A percentile compares a stretch with the other conserved stretches of the same genome.
These are phyloP conservation scores for Hirundichthys speculiger DNA, from an alignment of 2,113 vertebrate species.

Conservation along the genomic window DNA sequence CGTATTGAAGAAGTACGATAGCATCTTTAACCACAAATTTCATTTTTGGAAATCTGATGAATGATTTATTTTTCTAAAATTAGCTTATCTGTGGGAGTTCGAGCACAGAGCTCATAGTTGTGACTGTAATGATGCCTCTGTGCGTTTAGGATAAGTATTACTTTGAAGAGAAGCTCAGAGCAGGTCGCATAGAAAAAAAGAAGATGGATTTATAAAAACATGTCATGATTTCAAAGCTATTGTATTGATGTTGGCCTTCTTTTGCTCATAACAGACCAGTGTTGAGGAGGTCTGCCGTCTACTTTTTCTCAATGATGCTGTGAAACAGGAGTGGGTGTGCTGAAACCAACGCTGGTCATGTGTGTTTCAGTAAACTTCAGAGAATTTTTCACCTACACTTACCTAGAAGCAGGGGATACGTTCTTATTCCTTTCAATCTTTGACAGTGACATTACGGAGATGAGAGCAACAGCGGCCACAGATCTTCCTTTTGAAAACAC, in stretches of 20 bases:
- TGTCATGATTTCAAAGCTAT: neutral
- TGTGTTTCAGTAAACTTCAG: slow-evolving; percentile 42
- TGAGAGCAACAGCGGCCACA: slow-evolving; percentile 14
- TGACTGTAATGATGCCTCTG: too few relatives aligned
- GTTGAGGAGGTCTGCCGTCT: slow-evolving; percentile 26
- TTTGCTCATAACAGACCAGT: slow-evolving; percentile 13
- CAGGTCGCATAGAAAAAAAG: neutral
- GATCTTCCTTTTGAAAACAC: slow-evolving; percentile 43
- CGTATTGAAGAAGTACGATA: too few relatives aligned
- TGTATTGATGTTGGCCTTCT: neutral
- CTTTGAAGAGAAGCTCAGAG: neutral
- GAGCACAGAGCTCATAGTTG: too few relatives aligned
- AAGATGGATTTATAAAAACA: neutral
- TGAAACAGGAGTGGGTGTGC: slow-evolving; percentile 51
- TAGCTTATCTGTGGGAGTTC: too few relatives aligned
- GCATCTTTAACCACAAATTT: too few relatives aligned
- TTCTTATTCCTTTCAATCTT: slow-evolving; percentile 15
- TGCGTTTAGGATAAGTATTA: too few relatives aligned
- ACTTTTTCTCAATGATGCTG: slow-evolving; percentile 37
- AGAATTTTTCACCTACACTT: slow-evolving; percentile 14
- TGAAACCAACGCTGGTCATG: slow-evolving; percentile 42
- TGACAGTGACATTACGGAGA: slow-evolving; percentile 9
- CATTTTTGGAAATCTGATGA: too few relatives aligned
- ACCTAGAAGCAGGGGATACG: slow-evolving; percentile 14
- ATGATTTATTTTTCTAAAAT: too few relatives aligned